These are phyloP conservation scores for Oreochromis aureus DNA, from an alignment of 2,113 vertebrate genomes.

Conservation along the genomic window DNA sequence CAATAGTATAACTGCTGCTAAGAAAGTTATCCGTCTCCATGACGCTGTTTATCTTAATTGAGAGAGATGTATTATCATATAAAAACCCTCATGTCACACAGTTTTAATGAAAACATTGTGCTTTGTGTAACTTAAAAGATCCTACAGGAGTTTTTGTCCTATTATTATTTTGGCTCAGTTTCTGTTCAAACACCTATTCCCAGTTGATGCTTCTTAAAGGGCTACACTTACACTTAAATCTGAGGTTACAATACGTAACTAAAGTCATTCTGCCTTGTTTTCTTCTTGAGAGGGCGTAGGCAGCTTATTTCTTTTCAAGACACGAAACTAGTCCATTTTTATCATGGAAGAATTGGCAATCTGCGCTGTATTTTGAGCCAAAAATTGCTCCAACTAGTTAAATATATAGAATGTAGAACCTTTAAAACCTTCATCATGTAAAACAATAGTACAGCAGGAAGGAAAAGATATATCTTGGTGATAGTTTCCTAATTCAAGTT, in stretches of 20 bases:
- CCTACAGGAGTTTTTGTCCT: not conserved
- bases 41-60: not conserved
- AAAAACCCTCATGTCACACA: rapidly evolving
- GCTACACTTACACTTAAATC: not conserved
- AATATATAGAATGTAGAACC: not conserved
- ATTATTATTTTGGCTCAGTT: not conserved
- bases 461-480: not conserved
- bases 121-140: not conserved
- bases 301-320: not conserved
- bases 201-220: not conserved
- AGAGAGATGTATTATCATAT: not conserved
- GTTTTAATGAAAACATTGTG: not conserved
- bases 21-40: rapidly evolving
- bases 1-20: not conserved
- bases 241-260: not conserved
- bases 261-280: not conserved
- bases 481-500: not conserved
- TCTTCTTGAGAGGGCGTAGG: not conserved
- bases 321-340: not conserved
- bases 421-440: not conserved
- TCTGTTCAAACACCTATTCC: not conserved
- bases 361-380: rapidly evolving
- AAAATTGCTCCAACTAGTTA: not conserved
- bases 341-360: not conserved
- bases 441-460: not conserved